These are phyloP conservation scores for Papilio aristodemus DNA, from an alignment of 1,140 invertebrate species.

Conservation along the genomic window DNA sequence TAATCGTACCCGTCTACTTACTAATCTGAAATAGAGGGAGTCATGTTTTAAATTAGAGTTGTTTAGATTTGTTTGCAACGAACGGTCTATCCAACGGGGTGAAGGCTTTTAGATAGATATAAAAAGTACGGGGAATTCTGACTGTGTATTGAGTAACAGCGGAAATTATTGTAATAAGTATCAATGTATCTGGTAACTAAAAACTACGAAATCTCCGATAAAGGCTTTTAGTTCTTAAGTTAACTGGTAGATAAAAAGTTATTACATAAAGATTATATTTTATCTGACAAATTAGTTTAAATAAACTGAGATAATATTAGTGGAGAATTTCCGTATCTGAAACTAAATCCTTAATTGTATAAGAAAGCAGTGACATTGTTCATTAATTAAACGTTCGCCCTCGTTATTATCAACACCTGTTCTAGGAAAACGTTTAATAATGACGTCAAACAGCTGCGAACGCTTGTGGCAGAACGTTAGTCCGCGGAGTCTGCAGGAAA, in stretches of 20 bases:
- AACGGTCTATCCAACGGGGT: too few species aligned
- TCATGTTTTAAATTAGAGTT: too few species aligned
- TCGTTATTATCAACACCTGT: conserved; percentile 78
- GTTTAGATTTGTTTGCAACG: too few species aligned
- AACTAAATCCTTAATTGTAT: conserved; percentile 35
- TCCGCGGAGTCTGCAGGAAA: conserved; percentile 47
- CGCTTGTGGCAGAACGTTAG: conserved; percentile 41
- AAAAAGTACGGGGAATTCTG: too few species aligned
- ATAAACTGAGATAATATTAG: not conserved
- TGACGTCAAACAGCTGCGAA: conserved; percentile 71
- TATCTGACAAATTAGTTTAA: not conserved
- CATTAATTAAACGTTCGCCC: conserved; percentile 76
- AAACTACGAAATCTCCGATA: too few species aligned
- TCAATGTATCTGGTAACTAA: too few species aligned
- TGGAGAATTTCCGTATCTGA: conserved; percentile 7
- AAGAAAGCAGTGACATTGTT: conserved; percentile 60
- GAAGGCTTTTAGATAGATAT: too few species aligned
- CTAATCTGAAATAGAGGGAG: too few species aligned
- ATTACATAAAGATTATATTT: not conserved
- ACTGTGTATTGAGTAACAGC: too few species aligned
- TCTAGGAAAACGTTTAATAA: conserved; percentile 77
- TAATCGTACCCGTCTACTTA: too few species aligned
- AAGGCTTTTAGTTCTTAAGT: too few species aligned
- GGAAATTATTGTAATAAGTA: too few species aligned
- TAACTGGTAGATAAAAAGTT: not conserved